phyloP scores from a whole-genome alignment of 1,140 invertebrate genomes.

The Lepidurus arcticus region DNA sequence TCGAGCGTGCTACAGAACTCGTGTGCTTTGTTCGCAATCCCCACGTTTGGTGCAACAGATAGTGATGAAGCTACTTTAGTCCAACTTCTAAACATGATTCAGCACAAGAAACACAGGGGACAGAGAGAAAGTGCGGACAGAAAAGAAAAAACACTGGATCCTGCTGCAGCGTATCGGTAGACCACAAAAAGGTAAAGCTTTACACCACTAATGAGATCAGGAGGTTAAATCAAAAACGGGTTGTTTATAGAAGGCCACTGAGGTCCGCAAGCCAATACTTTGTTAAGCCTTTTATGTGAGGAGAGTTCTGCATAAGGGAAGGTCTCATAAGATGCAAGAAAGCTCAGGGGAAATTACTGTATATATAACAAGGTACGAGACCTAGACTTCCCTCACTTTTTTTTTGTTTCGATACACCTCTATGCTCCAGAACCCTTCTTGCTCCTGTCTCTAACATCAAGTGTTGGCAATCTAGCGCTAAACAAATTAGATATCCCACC shows the following conservation, averaged over 20 bases:
- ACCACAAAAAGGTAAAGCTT: no score
- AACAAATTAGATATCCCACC: background rate
- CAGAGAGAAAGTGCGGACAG: no score
- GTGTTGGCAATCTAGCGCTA: background rate
- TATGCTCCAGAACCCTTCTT: background rate
- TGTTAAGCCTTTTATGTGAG: background rate
- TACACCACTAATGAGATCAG: no score
- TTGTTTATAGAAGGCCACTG: no score
- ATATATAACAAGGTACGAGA: background rate
- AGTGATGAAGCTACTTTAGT: no score
- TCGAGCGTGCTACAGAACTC: background rate
- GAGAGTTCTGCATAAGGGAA: background rate
- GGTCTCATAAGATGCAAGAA: background rate
- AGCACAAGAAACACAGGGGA: no score
- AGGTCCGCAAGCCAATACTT: background rate
- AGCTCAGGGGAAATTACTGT: constrained; percentile 12
- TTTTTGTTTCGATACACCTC: background rate
- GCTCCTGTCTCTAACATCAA: background rate
- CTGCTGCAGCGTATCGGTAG: no score
- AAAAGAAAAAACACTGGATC: no score
- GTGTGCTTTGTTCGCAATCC: no score
- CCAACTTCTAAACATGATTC: no score
- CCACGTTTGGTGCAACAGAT: no score
- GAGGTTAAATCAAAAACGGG: no score
- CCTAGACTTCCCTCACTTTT: background rate